These are phyloP conservation scores for Cotesia chilonis DNA, from an alignment of 1,140 invertebrate species.

Conservation along the genomic window DNA sequence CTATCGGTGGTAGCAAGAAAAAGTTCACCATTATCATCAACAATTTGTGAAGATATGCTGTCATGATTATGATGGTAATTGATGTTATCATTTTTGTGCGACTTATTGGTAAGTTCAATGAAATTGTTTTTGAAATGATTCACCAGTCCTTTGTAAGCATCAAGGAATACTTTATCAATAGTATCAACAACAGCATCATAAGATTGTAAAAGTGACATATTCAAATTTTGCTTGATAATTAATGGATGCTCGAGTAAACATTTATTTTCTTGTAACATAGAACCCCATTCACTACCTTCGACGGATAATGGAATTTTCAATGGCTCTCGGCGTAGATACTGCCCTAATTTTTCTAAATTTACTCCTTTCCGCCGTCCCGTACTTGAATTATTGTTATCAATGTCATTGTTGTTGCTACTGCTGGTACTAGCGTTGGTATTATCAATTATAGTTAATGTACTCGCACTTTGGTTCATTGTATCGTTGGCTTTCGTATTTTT, in stretches of 20 bases:
- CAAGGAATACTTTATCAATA: conserved; percentile 76
- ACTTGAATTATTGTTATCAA: conserved; percentile 62
- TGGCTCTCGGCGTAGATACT: conserved; percentile 80
- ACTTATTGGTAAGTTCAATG: background rate
- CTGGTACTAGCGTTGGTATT: background rate
- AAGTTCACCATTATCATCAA: conserved; percentile 53
- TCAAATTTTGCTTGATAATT: conserved; percentile 78
- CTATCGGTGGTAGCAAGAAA: conserved; percentile 50
- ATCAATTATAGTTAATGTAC: background rate
- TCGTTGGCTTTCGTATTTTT: background rate
- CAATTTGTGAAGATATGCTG: conserved; percentile 50
- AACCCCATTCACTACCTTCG: conserved; percentile 74
- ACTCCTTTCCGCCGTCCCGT: conserved; percentile 71
- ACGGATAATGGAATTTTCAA: conserved; percentile 56
- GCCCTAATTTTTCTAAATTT: conserved; percentile 88
- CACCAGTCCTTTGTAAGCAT: conserved; percentile 73
- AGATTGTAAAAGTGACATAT: conserved; percentile 84
- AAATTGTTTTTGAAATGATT: conserved; percentile 68
- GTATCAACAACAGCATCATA: conserved; percentile 76
- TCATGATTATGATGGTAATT: conserved; percentile 10
- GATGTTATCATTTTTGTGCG: too few species aligned
- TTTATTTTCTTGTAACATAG: conserved; percentile 78
- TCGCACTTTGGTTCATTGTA: too few species aligned
- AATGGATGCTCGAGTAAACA: conserved; percentile 74
- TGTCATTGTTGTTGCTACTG: background rate